A percentile compares a stretch with the other conserved stretches of the same genome.
Conservation (phyloP, 1,140 invertebrate species). For the Steinernema feltiae region DNA sequence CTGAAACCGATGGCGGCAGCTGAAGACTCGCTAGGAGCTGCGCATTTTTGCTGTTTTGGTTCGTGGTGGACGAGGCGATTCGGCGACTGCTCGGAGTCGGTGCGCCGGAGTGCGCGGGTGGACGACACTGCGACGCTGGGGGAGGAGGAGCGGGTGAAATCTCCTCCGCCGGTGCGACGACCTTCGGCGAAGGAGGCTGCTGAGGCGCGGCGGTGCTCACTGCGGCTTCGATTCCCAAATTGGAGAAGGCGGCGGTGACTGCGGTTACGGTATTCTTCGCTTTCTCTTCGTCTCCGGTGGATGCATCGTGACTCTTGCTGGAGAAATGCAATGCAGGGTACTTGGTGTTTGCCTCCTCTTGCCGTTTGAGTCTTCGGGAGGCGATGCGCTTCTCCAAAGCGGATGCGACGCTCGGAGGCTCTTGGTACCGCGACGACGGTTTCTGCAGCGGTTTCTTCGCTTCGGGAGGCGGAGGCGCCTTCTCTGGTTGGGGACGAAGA, state of each 20-base stretch:
- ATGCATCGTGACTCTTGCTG: not conserved
- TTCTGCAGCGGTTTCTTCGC: not conserved
- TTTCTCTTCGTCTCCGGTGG: not conserved
- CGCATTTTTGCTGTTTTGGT: not conserved
- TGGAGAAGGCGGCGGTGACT: conserved; percentile 36
- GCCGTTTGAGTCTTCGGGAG: not conserved
- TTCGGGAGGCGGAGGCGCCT: not conserved
- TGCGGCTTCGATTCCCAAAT: not conserved
- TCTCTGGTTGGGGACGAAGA: not conserved
- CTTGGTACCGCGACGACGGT: not conserved
- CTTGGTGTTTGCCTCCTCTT: conserved; percentile 1
- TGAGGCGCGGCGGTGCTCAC: not conserved
- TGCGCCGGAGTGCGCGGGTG: not conserved
- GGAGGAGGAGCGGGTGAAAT: not conserved
- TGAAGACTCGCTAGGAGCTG: conserved; percentile 43
- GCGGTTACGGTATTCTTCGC: conserved; percentile 27
- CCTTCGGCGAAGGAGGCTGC: conserved; percentile 25
- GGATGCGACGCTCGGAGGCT: not conserved
- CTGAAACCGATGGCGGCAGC: conserved; percentile 50
- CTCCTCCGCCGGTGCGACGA: not conserved
- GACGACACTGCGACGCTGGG: not conserved
- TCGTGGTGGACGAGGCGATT: not conserved
- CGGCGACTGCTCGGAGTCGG: not conserved
- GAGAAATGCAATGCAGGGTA: not conserved
- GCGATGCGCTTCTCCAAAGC: not conserved